A percentile compares a stretch with the other conserved stretches of the same genome.
Conservation (phyloP, 23 tunicate species). For the Clavelina lepadiformis region DNA sequence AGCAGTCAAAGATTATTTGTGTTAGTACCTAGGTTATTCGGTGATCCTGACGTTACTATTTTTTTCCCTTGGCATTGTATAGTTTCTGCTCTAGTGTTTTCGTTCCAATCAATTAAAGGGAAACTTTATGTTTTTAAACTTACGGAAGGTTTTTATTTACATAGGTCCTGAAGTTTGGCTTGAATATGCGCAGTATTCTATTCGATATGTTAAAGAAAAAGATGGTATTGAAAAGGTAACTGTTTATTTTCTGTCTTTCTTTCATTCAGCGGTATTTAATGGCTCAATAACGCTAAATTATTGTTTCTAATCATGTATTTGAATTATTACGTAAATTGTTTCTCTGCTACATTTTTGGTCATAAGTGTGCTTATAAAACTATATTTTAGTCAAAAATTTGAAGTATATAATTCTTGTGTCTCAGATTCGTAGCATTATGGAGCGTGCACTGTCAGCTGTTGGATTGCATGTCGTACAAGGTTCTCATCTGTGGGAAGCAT, state of each 20-base stretch:
- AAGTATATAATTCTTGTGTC: neutral
- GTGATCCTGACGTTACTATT: too few species aligned
- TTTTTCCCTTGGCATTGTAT: too few species aligned
- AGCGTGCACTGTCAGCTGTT: conserved; percentile 48
- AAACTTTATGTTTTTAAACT: neutral
- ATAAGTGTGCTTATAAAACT: neutral
- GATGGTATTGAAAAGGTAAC: conserved; percentile 58
- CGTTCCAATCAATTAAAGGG: too few species aligned
- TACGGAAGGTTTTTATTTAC: neutral
- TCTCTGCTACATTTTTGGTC: too few species aligned
- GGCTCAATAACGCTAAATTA: too few species aligned
- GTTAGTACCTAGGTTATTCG: too few species aligned
- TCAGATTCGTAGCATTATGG: conserved; percentile 41
- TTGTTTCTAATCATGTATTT: too few species aligned
- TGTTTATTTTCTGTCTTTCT: neutral
- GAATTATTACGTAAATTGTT: too few species aligned
- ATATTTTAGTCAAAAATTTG: neutral
- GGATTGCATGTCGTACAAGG: conserved; percentile 79
- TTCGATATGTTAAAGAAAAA: conserved; percentile 51
- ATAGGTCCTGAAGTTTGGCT: conserved; percentile 89
- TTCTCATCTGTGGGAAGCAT: conserved; percentile 76
- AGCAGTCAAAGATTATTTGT: conserved; percentile 74
- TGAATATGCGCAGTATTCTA: conserved; percentile 86
- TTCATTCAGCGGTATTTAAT: conserved; percentile 1
- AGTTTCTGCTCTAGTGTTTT: too few species aligned